Conservation (phyloP, 2,888 invertebrate species). For the Leucoma salicis region DNA sequence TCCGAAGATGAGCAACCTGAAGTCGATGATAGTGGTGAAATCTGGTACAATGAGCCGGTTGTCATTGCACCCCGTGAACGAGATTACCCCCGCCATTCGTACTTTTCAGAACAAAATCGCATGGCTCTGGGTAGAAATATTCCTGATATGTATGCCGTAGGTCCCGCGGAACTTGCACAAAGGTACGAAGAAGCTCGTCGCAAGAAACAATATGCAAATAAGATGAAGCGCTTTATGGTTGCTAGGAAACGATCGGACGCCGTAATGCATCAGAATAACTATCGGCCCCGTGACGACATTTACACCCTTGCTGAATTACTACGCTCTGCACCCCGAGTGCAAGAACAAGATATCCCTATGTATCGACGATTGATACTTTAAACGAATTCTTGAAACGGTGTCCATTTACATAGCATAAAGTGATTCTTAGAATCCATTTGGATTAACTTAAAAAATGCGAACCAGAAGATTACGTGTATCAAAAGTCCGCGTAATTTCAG, state of each 20-base stretch:
- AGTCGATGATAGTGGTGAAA: slow-evolving; percentile 78
- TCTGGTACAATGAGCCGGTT: slow-evolving; percentile 83
- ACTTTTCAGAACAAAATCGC: slow-evolving; percentile 75
- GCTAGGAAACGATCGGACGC: slow-evolving; percentile 79
- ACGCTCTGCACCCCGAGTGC: slow-evolving; percentile 74
- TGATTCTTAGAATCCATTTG: slow-evolving; percentile 20
- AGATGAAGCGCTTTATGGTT: slow-evolving; percentile 84
- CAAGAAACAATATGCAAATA: slow-evolving; percentile 74
- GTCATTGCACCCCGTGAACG: slow-evolving; percentile 70
- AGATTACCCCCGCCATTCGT: slow-evolving; percentile 68
- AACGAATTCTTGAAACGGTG: slow-evolving; percentile 38
- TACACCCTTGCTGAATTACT: slow-evolving; percentile 83
- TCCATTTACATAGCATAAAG: slow-evolving; percentile 40
- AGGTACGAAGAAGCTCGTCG: slow-evolving; percentile 74
- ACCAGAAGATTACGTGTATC: neutral
- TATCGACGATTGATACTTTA: slow-evolving; percentile 84
- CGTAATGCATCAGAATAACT: slow-evolving; percentile 67
- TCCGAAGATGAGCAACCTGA: slow-evolving; percentile 76
- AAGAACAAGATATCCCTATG: slow-evolving; percentile 81
- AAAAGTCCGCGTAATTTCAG: slow-evolving; percentile 30
- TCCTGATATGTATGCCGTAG: slow-evolving; percentile 70
- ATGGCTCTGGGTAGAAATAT: slow-evolving; percentile 65
- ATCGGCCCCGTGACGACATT: slow-evolving; percentile 79
- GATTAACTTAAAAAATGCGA: neutral
- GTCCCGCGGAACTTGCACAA: slow-evolving; percentile 67